A percentile compares a stretch with the other conserved stretches of the same genome.
phyloP scores from a whole-genome alignment of 2,888 invertebrate genomes.

The Spisula solida region DNA sequence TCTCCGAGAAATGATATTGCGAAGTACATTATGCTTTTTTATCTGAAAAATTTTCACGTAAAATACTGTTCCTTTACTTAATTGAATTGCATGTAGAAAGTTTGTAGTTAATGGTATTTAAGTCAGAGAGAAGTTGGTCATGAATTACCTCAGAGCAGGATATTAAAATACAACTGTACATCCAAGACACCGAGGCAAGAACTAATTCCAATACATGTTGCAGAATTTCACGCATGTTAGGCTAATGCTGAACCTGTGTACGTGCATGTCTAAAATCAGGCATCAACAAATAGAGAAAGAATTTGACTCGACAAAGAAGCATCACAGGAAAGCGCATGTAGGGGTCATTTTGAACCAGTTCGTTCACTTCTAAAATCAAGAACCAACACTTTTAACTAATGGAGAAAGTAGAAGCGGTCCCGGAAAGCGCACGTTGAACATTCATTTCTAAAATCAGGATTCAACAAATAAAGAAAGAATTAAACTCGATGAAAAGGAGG shows the following conservation, averaged over 20 bases:
- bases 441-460: no score
- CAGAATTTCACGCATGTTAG: not conserved
- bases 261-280: not conserved
- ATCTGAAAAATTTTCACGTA: not conserved
- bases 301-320: no score
- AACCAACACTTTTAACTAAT: no score
- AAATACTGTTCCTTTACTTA: not conserved
- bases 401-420: no score
- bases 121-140: conserved; percentile 1
- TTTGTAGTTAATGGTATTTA: conserved; percentile 6
- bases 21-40: not conserved
- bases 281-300: no score
- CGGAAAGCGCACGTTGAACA: no score
- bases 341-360: no score
- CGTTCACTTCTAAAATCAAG: no score
- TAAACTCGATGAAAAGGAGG: no score
- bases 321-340: no score
- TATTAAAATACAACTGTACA: not conserved
- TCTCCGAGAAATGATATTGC: not conserved
- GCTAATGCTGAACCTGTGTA: not conserved
- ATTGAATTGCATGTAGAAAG: not conserved
- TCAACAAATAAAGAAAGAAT: no score
- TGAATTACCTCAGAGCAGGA: not conserved
- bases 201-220: not conserved
- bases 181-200: not conserved